Base-by-base conservation (phyloP, 2,888 invertebrate genomes). In the Cremastinae sp. region DNA sequence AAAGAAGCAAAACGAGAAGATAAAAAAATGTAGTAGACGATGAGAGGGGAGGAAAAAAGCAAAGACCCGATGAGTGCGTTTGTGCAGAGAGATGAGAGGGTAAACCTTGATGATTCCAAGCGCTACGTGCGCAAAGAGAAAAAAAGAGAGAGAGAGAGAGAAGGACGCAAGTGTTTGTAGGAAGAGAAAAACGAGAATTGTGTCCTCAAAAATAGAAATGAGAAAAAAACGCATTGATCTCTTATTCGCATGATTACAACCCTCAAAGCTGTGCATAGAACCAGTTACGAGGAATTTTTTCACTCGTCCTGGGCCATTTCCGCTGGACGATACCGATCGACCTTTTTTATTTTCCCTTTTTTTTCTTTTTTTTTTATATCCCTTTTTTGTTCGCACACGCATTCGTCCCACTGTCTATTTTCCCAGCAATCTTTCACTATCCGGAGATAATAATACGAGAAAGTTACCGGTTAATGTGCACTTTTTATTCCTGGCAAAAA, bases 241-340 rank as follows among this genome's bases (percentile, higher is more conserved):
- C 55, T 59, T 64, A 69, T 69, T 76, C 69, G 73, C 73, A 73
- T 76, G 73, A 65, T 59, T 39, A 59, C 58, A 35, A 14, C 39
- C 5, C 14, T 16, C 51, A 22, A 59, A 39, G 49, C 22, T 58
- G 41, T 53, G 28, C 37, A 47, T 62, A 45, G 45, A 35, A 8
- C 35, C 20, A 45, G 59, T 56, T 59, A 55, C 41, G 28, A 55
- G 45, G n/a, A 28, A 45, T 39, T 39, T 14, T 37, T 4, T 41
- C 28, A 28, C 55, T 20, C 16, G 16, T 49, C 18, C 16, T 18
- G 16, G 37, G 37, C 14, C 41, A 18, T n/a, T 43, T 43, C 20
- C 5, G 20, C 39, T 12, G 28, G 62, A 61, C 20, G 64, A 49
- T 43, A 43, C 35, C 28, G 56, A 75, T 75, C 75, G 71, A 66